phyloP scores from a whole-genome alignment of 2,113 vertebrate genomes.

The Psephotus haematonotus region DNA sequence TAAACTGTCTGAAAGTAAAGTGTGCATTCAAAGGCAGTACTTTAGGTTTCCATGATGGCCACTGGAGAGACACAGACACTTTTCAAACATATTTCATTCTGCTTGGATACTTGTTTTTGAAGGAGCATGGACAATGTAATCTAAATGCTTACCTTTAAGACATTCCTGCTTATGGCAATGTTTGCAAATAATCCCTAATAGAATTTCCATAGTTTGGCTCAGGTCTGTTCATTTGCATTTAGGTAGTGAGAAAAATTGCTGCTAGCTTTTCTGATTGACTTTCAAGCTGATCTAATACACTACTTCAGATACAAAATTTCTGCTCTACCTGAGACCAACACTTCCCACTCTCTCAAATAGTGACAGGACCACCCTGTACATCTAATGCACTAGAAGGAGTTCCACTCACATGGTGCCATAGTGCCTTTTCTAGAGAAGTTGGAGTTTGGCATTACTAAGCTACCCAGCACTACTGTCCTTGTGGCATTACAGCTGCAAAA shows the following conservation, averaged over 20 bases:
- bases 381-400: neutral
- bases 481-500: neutral
- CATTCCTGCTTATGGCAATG: neutral
- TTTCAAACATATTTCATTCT: neutral
- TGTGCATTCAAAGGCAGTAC: neutral
- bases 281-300: neutral
- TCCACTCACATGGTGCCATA: neutral
- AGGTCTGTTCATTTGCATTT: neutral
- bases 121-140: neutral
- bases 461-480: neutral
- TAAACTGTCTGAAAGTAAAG: neutral
- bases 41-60: neutral
- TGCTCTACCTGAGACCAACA: neutral
- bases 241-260: neutral
- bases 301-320: neutral
- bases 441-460: neutral
- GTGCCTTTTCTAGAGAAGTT: neutral
- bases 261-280: neutral
- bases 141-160: neutral
- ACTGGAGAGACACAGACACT: neutral
- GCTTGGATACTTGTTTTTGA: neutral
- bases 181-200: neutral
- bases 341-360: rapidly evolving
- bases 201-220: neutral
- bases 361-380: neutral